These are phyloP conservation scores for Erebia palarica DNA, from an alignment of 2,888 invertebrate species.

Conservation along the genomic window DNA sequence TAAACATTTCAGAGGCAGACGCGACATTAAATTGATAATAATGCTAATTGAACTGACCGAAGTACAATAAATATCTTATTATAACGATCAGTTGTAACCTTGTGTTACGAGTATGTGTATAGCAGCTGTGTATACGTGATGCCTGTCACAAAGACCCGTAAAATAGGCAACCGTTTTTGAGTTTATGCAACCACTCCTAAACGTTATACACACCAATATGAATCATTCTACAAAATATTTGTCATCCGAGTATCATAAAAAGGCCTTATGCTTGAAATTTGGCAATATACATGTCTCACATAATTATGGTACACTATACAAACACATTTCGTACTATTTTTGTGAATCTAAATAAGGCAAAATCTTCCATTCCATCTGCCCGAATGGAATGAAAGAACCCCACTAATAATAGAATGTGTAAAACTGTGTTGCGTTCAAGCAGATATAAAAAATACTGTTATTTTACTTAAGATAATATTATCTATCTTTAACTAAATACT, in stretches of 20 bases:
- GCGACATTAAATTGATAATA: conserved; percentile 10
- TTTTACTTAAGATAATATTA: neutral
- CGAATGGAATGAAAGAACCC: no score
- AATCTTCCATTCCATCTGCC: no score
- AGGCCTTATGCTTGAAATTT: neutral
- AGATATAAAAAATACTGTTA: no score
- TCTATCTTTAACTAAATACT: neutral
- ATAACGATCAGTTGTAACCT: conserved; percentile 5
- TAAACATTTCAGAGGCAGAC: neutral
- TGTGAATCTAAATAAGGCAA: no score
- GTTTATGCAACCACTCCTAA: neutral
- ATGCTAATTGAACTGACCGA: conserved; percentile 11
- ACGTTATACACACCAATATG: neutral
- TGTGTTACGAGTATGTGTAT: neutral
- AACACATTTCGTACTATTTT: no score
- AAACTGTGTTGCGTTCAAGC: no score
- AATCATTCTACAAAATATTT: conserved; percentile 1
- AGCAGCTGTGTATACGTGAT: neutral
- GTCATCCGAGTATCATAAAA: neutral
- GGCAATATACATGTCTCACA: neutral
- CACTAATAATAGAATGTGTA: no score
- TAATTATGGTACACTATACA: no score
- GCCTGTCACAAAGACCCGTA: conserved; percentile 10
- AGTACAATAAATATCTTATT: conserved; percentile 16
- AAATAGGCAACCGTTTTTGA: conserved; percentile 3